phyloP scores from a whole-genome alignment of 2,113 vertebrate genomes.

The Euleptes europaea region DNA sequence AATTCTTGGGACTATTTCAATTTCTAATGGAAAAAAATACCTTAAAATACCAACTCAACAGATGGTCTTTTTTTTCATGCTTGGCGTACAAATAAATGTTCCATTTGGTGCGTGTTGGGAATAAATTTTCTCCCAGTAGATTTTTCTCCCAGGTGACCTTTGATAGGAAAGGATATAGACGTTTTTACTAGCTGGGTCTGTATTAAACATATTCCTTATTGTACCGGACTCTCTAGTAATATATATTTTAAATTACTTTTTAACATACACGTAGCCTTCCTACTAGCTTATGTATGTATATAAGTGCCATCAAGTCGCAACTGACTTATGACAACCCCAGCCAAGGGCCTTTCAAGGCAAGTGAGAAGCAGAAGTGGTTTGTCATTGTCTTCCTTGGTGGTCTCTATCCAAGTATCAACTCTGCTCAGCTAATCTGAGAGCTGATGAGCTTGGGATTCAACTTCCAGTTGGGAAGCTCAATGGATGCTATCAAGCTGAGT shows the following conservation, averaged over 20 bases:
- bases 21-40: background rate
- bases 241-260: background rate
- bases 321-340: no score
- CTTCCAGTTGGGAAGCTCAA: no score
- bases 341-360: no score
- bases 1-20: background rate
- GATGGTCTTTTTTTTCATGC: background rate
- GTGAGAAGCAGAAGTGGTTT: no score
- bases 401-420: no score
- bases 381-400: no score
- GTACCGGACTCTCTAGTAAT: background rate
- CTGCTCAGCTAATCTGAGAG: no score
- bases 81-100: background rate
- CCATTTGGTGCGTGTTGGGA: background rate
- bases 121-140: background rate
- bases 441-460: no score
- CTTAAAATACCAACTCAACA: background rate
- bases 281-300: no score
- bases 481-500: no score
- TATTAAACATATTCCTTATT: background rate
- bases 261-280: no score
- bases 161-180: background rate
- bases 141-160: background rate
- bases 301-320: no score
- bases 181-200: background rate